Base-by-base conservation (phyloP, 2,888 invertebrate genomes). In the Metellina segmentata region DNA sequence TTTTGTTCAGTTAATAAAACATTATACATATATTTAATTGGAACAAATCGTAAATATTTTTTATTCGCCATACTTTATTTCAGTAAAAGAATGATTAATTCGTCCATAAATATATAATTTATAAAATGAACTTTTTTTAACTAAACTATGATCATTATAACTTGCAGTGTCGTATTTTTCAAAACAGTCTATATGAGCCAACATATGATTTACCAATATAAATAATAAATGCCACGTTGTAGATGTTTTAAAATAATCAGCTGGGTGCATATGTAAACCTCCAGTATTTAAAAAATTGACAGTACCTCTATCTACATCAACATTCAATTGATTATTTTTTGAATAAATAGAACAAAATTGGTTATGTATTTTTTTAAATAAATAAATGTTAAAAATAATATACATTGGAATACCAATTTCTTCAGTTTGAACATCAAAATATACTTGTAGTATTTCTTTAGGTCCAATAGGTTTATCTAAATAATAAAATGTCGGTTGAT, bases 221-320 rank as follows among this genome's bases (percentile, higher is more conserved):
- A 85, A 85, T 48, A 85, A 69, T 61, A 85, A 85, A 61, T 85
- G 77, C 85, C 85, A 85, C 9, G 75, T 85, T 8, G 77, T 34
- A 72, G 53, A 61, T 16, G 34, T 75, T 85, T 75, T 77, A 69
- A 75, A 85, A 75, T 75, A 69, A 11, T 85, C 85, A 48, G 85
- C 20, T 0, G 85, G 75, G 75, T 75, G 61, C n/a, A 85, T 61
- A n/a, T 75, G 8, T 19, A 85, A 61, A 7, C 53, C 75, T 5
- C 85, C 52, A 53, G 16, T 13, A 48, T 20, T 48, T n/a, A 61
- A 49, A 49, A 85, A 85, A 85, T 85, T 85, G 4, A 85, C 85
- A 7, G 85, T 85, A 34, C 85, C 85, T 77, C 85, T 61, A 49
- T 85, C 85, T 1, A 20, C 11, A 48, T 85, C 85, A 0, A 85